Evolutionary conservation across 2,888 invertebrate genomes (phyloP).

Genomic region (Cheilosia pagana): DNA sequence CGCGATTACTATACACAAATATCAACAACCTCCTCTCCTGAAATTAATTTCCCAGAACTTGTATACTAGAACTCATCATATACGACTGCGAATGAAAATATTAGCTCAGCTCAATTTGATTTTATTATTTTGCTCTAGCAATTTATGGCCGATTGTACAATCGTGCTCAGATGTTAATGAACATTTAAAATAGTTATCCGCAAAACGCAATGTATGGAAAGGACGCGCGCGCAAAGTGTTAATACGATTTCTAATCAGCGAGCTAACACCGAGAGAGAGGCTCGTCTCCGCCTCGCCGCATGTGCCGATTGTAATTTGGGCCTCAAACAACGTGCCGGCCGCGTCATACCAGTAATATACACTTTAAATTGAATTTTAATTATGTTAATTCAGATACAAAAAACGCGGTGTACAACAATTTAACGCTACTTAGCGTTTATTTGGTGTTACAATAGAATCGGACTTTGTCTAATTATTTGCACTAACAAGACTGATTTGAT

Average conservation of each 20-base stretch:
- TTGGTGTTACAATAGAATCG: constrained; percentile 38
- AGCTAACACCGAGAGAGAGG: constrained; percentile 48
- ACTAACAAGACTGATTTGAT: constrained; percentile 36
- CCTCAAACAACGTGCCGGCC: not conserved
- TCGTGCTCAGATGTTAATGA: constrained; percentile 32
- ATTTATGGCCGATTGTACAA: constrained; percentile 1
- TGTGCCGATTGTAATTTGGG: not conserved
- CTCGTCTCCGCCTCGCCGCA: constrained; percentile 12
- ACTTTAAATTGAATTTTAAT: constrained; percentile 31
- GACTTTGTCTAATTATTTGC: constrained; percentile 29
- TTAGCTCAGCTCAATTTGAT: too few relatives aligned
- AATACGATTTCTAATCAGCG: constrained; percentile 37
- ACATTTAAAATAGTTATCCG: constrained; percentile 25
- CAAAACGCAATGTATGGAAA: constrained; percentile 4
- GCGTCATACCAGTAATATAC: constrained; percentile 17
- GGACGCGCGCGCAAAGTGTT: constrained; percentile 14
- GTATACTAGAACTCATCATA: too few relatives aligned
- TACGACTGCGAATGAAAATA: too few relatives aligned
- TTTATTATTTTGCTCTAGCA: too few relatives aligned
- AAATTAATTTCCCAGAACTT: too few relatives aligned
- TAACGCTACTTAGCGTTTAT: constrained; percentile 56
- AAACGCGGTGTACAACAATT: constrained; percentile 38
- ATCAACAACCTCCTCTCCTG: too few relatives aligned
- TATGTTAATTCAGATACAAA: constrained; percentile 44
- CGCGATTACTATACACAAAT: too few relatives aligned